Conservation (phyloP, 2,797 vertebrate genomes). For the Sebastes flavidus region DNA sequence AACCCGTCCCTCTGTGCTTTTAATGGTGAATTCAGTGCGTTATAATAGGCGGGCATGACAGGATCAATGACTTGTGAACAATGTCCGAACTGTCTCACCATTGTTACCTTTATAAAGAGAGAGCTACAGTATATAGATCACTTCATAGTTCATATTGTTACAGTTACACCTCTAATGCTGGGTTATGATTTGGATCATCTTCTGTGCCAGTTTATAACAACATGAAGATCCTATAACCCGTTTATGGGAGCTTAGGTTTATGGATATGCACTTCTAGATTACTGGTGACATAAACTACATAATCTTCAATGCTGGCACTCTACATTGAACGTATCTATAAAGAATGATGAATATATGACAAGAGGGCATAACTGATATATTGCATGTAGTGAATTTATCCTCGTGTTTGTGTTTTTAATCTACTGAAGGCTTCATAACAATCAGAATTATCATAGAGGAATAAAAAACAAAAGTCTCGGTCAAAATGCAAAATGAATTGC, state of each 20-base stretch:
- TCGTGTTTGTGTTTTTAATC: neutral
- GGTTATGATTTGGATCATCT: neutral
- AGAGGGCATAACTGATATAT: neutral
- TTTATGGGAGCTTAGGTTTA: neutral
- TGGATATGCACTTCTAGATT: neutral
- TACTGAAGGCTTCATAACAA: neutral
- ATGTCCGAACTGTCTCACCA: neutral
- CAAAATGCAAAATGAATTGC: too few relatives aligned
- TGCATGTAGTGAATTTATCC: neutral
- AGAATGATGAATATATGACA: neutral
- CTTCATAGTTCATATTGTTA: neutral
- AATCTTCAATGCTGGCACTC: neutral
- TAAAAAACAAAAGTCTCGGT: neutral
- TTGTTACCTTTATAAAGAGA: neutral
- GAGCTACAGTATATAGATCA: neutral
- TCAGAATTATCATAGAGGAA: neutral
- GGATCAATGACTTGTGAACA: slow-evolving; percentile 20
- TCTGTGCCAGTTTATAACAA: neutral
- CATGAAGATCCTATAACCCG: neutral
- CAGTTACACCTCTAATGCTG: neutral
- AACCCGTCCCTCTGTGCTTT: neutral
- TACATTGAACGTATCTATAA: neutral
- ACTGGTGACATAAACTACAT: neutral
- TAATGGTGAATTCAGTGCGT: neutral
- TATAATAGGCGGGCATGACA: neutral